Conservation (phyloP, 2,113 vertebrate genomes). For the Propithecus coquereli region DNA sequence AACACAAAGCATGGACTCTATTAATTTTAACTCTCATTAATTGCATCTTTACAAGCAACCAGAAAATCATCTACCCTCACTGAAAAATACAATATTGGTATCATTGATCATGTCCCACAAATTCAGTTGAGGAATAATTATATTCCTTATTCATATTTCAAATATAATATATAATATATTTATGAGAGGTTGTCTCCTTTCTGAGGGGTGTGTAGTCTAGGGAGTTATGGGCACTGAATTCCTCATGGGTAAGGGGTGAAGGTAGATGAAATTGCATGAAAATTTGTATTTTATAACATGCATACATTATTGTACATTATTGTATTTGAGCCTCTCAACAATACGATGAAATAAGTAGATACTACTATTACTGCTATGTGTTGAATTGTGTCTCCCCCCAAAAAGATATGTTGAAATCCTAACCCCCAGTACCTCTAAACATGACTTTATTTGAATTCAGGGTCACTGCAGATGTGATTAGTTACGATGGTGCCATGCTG, state of each 20-base stretch:
- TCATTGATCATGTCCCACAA: background rate
- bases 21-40: conserved; percentile 3
- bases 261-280: background rate
- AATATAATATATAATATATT: background rate
- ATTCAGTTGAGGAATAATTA: background rate
- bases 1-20: background rate
- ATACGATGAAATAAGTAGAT: background rate
- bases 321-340: background rate
- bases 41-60: background rate
- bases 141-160: background rate
- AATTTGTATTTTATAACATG: background rate
- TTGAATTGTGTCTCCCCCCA: background rate
- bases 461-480: background rate
- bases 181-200: background rate
- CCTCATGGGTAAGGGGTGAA: background rate
- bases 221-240: background rate
- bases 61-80: background rate
- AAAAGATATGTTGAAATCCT: background rate
- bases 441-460: background rate
- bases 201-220: background rate
- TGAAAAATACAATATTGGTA: background rate
- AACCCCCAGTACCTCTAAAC: background rate
- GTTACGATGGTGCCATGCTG: background rate
- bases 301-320: background rate
- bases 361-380: background rate